Base-by-base conservation (phyloP, 2,888 invertebrate genomes). In the Oxytorus armatus region DNA sequence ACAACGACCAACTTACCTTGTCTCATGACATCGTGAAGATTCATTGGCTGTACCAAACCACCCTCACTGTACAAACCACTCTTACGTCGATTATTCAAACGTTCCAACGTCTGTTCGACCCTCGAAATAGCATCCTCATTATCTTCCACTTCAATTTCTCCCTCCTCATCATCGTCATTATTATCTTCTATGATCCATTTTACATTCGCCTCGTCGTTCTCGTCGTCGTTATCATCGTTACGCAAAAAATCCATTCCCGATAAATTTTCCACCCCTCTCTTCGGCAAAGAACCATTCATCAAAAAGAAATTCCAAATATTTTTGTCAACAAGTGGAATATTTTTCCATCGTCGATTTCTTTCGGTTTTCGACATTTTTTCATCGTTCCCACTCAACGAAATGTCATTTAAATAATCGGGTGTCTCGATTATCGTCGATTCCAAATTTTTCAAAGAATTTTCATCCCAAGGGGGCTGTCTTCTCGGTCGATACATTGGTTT, bases 61-160 rank as follows among this genome's bases (percentile, higher is more conserved):
- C 88, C 90, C 79, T 90, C 90, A 0, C 88, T 87, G 44, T 89
- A 89, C 57, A 90, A 84, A 5, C 76, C 85, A 29, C 51, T 74
- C 14, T 83, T 73, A 57, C 49, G 57, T 74, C 72, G 51, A 81
- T 66, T 77, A 8, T 51, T 42, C 63, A 63, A 42, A 36, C 68
- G 53, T 47, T 63, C 49, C 4, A 63, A 11, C 0, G 42, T 51
- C 21, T 51, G 29, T 23, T 70, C 69, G 61, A 69, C 21, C 25
- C 39, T 8, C 42, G 29, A 39, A 14, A 61, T 49, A 1, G 59
- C 53, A 42, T 69, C 61, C 16, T 69, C 21, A 29, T 83, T 57
- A 7, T 66, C 70, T 1, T 61, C 33, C n/a, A 80, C 53, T 11
- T 78, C 69, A n/a, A 44, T 47, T 23, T 53, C 61, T 3, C 47